Conservation (phyloP, 2,113 vertebrate genomes). For the Phyllostomus discolor region DNA sequence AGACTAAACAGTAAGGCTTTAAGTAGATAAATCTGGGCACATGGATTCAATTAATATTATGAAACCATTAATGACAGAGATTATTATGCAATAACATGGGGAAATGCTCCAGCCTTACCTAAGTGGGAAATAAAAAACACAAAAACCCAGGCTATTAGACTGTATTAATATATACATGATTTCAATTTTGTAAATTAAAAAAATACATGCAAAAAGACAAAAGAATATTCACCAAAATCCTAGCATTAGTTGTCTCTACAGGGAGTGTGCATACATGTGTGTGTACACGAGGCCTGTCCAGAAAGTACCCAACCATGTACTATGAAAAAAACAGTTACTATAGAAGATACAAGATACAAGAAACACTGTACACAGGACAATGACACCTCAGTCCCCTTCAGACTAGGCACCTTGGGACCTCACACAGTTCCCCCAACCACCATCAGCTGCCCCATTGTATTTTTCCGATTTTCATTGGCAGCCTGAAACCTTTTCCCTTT, state of each 20-base stretch:
- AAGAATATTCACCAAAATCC: neutral
- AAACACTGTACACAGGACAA: no score
- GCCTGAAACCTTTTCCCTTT: no score
- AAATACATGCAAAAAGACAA: neutral
- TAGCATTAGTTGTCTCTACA: neutral
- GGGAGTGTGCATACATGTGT: no score
- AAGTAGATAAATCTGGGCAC: neutral
- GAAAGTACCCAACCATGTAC: no score
- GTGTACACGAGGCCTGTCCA: no score
- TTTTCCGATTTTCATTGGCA: no score
- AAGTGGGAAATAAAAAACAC: neutral
- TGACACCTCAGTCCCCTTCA: no score
- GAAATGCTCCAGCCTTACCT: neutral
- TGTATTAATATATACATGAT: neutral
- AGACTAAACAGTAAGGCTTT: neutral
- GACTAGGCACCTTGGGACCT: no score
- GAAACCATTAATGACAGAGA: neutral
- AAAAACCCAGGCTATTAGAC: neutral
- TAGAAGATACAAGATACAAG: no score
- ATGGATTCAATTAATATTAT: neutral
- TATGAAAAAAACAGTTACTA: no score
- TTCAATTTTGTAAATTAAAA: neutral
- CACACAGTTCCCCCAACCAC: no score
- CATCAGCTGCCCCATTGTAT: no score
- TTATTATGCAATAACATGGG: neutral